Evolutionary conservation across 2,113 vertebrate species (phyloP).

Genomic region (Crotalus viridis): DNA sequence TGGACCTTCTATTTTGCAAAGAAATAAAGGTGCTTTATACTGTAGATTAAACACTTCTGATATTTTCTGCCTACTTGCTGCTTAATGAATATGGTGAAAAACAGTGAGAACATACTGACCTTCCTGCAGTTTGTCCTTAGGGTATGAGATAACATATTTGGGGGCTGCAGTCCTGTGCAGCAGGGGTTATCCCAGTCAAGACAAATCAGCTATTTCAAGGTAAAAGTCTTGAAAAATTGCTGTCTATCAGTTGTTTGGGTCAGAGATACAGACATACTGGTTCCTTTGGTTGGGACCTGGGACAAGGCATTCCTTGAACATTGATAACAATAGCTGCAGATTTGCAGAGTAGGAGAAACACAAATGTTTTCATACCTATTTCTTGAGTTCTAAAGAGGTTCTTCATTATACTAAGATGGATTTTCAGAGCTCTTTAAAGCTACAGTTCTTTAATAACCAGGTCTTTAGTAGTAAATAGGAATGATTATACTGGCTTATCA

Average conservation of each 20-base stretch:
- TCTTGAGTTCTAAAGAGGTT: constrained; percentile 18
- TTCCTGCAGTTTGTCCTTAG: constrained; percentile 46
- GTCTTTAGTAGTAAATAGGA: not conserved
- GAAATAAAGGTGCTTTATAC: not conserved
- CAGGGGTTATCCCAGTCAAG: not conserved
- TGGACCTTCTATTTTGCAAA: not conserved
- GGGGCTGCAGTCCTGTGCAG: not conserved
- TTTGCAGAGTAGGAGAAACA: constrained; percentile 22
- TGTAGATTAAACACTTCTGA: not conserved
- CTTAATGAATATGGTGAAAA: not conserved
- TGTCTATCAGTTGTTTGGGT: constrained; percentile 53
- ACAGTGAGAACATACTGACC: constrained; percentile 63
- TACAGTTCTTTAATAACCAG: not conserved
- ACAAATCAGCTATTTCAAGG: not conserved
- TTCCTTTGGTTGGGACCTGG: constrained; percentile 36
- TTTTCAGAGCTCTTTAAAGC: constrained; percentile 1
- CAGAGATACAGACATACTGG: constrained; percentile 63
- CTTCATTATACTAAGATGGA: constrained; percentile 1
- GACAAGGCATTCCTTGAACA: constrained; percentile 38
- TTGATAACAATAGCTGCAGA: constrained; percentile 14
- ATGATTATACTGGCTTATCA: not conserved
- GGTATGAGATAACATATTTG: constrained; percentile 61
- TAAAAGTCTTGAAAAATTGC: not conserved
- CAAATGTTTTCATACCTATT: constrained; percentile 29
- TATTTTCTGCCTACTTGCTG: constrained; percentile 29